Conservation (phyloP, 1,140 invertebrate species). For the Aphelenchoides fujianensis region DNA sequence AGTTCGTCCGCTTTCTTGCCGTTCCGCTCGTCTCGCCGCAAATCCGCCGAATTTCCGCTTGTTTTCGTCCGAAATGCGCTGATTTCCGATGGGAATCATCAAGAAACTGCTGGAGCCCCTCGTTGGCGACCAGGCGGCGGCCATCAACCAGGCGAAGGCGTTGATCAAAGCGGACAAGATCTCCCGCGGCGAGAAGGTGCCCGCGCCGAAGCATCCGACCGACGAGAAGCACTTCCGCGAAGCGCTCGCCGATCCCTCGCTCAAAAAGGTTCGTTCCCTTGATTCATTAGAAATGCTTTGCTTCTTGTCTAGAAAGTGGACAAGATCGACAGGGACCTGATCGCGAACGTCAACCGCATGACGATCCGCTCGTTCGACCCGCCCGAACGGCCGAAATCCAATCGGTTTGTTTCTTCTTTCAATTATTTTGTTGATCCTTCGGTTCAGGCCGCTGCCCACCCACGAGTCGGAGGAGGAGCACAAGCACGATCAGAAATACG, state of each 20-base stretch:
- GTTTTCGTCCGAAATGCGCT: not conserved
- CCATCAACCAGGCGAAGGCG: conserved; percentile 18
- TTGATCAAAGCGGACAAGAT: conserved; percentile 29
- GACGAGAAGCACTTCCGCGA: conserved; percentile 23
- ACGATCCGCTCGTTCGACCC: conserved; percentile 25
- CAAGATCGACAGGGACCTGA: conserved; percentile 12
- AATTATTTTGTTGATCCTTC: not conserved
- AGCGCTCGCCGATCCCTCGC: conserved; percentile 9
- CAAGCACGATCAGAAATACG: conserved; percentile 16
- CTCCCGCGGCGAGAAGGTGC: conserved; percentile 15
- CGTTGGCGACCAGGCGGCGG: not conserved
- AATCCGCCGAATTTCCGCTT: not conserved
- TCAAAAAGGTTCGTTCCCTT: conserved; percentile 19
- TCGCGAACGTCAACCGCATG: conserved; percentile 27
- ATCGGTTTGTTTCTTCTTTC: conserved; percentile 9
- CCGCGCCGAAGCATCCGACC: conserved; percentile 27
- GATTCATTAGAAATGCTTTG: not conserved
- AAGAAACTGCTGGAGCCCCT: conserved; percentile 11
- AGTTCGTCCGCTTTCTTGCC: no score
- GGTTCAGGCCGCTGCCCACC: conserved; percentile 19
- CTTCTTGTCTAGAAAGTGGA: conserved; percentile 23
- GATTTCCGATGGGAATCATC: conserved; percentile 23
- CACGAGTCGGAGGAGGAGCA: conserved; percentile 20
- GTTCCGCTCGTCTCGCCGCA: no score
- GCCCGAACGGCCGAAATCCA: conserved; percentile 21